Conservation (phyloP, 2,113 vertebrate species). For the Pontoporia blainvillei region DNA sequence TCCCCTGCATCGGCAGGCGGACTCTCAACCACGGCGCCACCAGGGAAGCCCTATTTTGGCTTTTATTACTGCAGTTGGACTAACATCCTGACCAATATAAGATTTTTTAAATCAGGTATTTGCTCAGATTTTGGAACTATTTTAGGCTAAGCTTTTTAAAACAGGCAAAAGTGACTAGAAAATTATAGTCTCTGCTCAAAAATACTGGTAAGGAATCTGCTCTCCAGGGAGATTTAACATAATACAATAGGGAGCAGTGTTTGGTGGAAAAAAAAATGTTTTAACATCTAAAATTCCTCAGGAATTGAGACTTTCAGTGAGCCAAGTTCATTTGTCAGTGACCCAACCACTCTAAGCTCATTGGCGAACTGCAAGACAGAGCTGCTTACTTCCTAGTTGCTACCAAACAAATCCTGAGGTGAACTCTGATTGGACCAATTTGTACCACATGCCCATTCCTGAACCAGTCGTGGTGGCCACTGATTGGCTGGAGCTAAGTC, state of each 20-base stretch:
- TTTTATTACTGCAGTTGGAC: background rate
- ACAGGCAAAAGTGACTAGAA: background rate
- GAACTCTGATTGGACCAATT: background rate
- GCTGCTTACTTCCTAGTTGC: background rate
- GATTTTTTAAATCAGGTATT: background rate
- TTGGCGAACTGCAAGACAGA: background rate
- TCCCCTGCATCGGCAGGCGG: too few species aligned
- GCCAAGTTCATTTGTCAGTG: background rate
- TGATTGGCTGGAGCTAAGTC: too few species aligned
- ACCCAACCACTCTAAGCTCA: background rate
- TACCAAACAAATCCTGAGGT: background rate
- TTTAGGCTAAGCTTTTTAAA: constrained; percentile 15
- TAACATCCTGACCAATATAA: background rate
- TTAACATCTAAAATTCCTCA: background rate
- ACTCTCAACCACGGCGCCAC: too few species aligned
- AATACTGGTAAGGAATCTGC: background rate
- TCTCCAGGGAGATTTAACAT: background rate
- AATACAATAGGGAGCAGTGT: background rate
- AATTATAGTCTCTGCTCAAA: background rate
- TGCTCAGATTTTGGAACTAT: background rate
- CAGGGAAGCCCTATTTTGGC: background rate
- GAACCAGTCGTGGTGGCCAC: background rate
- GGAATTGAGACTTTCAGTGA: background rate
- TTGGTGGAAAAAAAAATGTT: background rate
- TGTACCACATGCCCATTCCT: background rate